Base-by-base conservation (phyloP, 1,140 invertebrate genomes). In the Drosophila orena region DNA sequence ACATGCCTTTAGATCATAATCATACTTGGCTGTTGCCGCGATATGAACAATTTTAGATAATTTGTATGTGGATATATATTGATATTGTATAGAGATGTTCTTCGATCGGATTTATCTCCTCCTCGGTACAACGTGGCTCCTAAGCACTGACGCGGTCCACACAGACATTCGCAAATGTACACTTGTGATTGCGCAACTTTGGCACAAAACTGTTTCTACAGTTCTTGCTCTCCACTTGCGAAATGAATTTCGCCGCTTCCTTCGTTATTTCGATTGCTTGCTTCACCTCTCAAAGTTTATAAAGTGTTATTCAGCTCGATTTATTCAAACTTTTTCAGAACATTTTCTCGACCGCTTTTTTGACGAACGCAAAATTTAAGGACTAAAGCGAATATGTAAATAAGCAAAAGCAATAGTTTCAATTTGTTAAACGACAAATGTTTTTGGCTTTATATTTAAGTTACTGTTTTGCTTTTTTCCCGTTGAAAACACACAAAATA, bases 1-100 rank as follows among this genome's bases (percentile, higher is more conserved):
- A 70, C 59, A 81, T 78, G 46, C 54, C 60, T 64, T 70, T 50
- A 38, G 47, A 60, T 68, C 43, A 50, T 80, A 44, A 60, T 68
- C 43, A 50, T 80, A 44, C 74, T 55, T 70, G 61, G 5, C 62
- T 75, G 68, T 79, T 88, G 76, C 77, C 81, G 78, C 81, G 78
- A 86, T 86, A 86, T 86, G 81, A 86, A 86, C 77, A 86, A 66
- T 86, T 81, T 77, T 81, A 66, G 43, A 72, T 84, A 71, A 62
- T 71, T 60, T 79, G 59, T 79, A 61, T 79, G 58, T 75, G 44
- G 65, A 57, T 79, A 47, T 81, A 58, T 80, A 81, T 77, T 77
- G 47, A 77, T 66, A 72, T 81, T 60, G 60, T 66, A 72, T 78
- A 64, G 60, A 68, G 57, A 77, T 77, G 65, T 76, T 60, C 60